Evolutionary conservation across 2,113 vertebrate species (phyloP).

Genomic region (Platycercus adscitus): DNA sequence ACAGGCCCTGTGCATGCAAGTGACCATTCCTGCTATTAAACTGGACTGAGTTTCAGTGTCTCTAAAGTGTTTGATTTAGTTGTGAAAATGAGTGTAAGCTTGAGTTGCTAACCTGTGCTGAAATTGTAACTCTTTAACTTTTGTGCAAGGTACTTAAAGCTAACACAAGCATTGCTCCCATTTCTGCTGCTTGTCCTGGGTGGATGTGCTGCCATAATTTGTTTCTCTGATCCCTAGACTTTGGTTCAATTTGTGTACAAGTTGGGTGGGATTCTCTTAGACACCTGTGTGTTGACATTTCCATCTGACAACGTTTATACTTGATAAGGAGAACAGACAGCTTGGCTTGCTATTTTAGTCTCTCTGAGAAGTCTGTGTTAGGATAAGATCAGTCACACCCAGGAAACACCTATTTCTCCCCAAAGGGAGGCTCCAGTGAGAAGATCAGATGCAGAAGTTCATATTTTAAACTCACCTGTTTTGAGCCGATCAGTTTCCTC

Average conservation of each 20-base stretch:
- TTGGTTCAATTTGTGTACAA: not conserved
- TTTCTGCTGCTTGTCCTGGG: not conserved
- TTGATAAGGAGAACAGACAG: not conserved
- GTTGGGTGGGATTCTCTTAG: not conserved
- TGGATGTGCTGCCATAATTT: not conserved
- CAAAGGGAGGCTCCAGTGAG: not conserved
- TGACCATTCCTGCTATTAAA: not conserved
- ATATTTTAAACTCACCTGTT: constrained; percentile 4
- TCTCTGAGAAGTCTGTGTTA: not conserved
- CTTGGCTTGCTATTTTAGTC: not conserved
- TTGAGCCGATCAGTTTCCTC: not conserved
- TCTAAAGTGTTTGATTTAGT: not conserved
- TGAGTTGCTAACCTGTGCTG: not conserved
- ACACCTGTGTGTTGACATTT: not conserved
- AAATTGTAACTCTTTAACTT: not conserved
- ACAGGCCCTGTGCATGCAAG: not conserved
- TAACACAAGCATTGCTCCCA: fast-evolving
- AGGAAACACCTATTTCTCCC: not conserved
- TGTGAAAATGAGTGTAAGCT: not conserved
- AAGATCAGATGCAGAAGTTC: not conserved
- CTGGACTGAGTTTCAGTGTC: not conserved
- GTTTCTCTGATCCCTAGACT: not conserved
- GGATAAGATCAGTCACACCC: not conserved
- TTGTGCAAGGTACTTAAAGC: not conserved
- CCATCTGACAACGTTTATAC: not conserved